Evolutionary conservation across 1,140 invertebrate species (phyloP), one percentile per base, ranked within the genome.

Genomic region (Saccostrea glomerata): DNA sequence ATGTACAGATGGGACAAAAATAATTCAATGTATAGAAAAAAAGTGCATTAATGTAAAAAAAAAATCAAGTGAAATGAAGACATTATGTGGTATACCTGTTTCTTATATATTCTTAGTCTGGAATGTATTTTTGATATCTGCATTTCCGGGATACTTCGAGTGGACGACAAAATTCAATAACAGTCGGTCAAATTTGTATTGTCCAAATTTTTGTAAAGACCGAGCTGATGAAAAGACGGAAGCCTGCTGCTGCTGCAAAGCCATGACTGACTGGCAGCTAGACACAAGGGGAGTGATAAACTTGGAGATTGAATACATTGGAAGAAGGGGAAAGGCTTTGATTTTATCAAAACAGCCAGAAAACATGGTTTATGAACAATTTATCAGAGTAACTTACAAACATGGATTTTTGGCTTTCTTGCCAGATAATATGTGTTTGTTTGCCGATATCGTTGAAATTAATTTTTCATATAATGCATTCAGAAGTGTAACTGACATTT

Each of bases 371-470:
- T 15, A 77, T 30, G 15, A 11, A 9, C 82, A 84, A n/a, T 84
- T 84, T 54, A 47, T 56, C 13, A 84, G 25, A 84, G 47, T 84
- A 15, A 20, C 13, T 20, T 47, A 84, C 20, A 7, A 13, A n/a
- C 55, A n/a, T 84, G 82, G 82, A 84, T 84, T 84, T 84, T 12
- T 84, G 40, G 40, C 40, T 23, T 54, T 55, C n/a, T 12, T 84
- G 40, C 82, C 82, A 12, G 3, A 54, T 25, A 84, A 84, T 25
- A n/a, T 84, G 47, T 84, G 82, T 84, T 54, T 20, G 9, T 84
- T 54, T 25, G 15, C 36, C 30, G n/a, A 84, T 36, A 54, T 84
- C 3, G 82, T 84, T 17, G 47, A 84, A 55, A 84, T 84, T 25
- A 36, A 84, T 12, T 84, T 84, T 25, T 54, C 82, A 7, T 12